phyloP scores from a whole-genome alignment of 1,140 invertebrate species.

The Drosophila yakuba region DNA sequence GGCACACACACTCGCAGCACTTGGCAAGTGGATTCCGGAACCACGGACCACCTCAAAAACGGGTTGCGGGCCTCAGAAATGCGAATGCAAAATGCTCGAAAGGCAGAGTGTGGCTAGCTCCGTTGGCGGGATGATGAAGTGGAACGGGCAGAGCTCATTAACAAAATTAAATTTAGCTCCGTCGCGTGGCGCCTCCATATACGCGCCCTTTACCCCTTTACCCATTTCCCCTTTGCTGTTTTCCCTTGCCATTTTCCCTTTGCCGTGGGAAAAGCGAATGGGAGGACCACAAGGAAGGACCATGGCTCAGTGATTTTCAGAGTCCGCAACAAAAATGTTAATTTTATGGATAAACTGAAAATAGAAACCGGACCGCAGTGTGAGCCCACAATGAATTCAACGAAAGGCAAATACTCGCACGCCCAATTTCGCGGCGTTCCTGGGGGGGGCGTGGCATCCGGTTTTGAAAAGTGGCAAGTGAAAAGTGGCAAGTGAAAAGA shows the following conservation, averaged over 20 bases:
- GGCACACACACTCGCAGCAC: slow-evolving; percentile 13
- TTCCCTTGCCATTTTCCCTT: background rate
- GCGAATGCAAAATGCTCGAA: too few species aligned
- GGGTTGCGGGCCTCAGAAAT: background rate
- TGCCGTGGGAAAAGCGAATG: slow-evolving; percentile 1
- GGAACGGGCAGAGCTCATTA: slow-evolving; percentile 62
- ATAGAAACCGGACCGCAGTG: slow-evolving; percentile 44
- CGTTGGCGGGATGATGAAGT: slow-evolving; percentile 40
- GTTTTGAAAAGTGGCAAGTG: too few species aligned
- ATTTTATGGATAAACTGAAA: slow-evolving; percentile 68
- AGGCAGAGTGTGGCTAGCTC: background rate
- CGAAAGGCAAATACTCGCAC: slow-evolving; percentile 28
- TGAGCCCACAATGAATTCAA: slow-evolving; percentile 41
- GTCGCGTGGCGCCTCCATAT: slow-evolving; percentile 18
- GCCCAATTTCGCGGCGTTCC: background rate
- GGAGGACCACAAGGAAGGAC: background rate
- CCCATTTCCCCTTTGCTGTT: too few species aligned
- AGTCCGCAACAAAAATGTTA: slow-evolving; percentile 70
- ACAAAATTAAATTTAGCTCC: slow-evolving; percentile 77
- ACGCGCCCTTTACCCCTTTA: background rate
- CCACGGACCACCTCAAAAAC: background rate
- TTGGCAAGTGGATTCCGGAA: slow-evolving; percentile 8
- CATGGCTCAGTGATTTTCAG: slow-evolving; percentile 49
- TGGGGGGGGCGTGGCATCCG: background rate
- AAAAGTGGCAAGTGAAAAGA: background rate